phyloP scores from a whole-genome alignment of 2,888 invertebrate genomes.

The Acrocyrtus sp. region DNA sequence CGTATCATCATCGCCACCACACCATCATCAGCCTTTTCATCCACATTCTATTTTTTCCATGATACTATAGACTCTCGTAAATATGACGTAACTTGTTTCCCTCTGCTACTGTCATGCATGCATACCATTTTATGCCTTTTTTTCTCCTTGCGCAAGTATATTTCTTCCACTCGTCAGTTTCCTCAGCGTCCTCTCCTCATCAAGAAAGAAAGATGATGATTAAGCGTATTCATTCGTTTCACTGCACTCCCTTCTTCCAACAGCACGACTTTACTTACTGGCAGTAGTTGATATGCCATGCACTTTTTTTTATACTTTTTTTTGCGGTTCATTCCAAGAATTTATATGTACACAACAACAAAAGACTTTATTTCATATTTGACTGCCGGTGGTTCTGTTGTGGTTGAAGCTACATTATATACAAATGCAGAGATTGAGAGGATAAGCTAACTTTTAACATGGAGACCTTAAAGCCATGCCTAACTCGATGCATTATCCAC shows the following conservation, averaged over 20 bases:
- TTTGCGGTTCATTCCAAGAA: constrained; percentile 40
- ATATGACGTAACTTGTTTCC: too few species aligned
- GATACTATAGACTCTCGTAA: too few species aligned
- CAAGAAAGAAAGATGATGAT: constrained; percentile 26
- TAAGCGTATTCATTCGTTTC: constrained; percentile 44
- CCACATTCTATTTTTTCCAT: constrained; percentile 18
- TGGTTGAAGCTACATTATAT: constrained; percentile 7
- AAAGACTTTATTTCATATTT: background rate
- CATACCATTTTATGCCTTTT: too few species aligned
- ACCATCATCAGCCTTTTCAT: too few species aligned
- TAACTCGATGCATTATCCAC: constrained; percentile 22
- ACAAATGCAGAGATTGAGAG: constrained; percentile 15
- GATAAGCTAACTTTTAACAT: too few species aligned
- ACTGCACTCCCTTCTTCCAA: constrained; percentile 15
- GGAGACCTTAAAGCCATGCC: constrained; percentile 2
- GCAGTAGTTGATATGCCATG: background rate
- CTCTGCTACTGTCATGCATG: too few species aligned
- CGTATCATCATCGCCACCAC: constrained; percentile 10
- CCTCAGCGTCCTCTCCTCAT: too few species aligned
- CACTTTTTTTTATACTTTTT: constrained; percentile 16
- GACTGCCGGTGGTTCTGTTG: background rate
- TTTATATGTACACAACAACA: constrained; percentile 4
- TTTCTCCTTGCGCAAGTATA: too few species aligned
- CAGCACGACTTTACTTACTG: background rate
- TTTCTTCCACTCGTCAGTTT: too few species aligned